Evolutionary conservation across 2,113 vertebrate species (phyloP).

Genomic region (Ceuthmochares aereus): DNA sequence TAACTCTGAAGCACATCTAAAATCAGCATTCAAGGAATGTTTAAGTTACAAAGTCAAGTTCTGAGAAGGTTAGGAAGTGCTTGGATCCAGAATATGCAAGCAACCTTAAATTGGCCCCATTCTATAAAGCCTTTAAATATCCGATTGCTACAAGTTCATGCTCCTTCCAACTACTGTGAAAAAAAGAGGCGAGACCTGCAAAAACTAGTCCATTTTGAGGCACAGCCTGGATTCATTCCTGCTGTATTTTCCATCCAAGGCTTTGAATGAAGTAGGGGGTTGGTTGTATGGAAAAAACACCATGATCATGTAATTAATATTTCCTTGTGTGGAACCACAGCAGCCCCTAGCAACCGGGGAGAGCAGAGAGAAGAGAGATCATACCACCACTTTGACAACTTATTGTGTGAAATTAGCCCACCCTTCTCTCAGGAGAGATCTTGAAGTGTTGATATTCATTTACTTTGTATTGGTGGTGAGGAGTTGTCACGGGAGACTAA

Average conservation of each 20-base stretch:
- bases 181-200: slow-evolving; percentile 35
- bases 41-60: slow-evolving; percentile 1
- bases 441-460: not conserved
- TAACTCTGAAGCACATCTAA: not conserved
- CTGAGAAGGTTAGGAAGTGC: slow-evolving; percentile 37
- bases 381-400: not conserved
- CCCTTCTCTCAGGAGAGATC: not conserved
- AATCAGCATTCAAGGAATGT: not conserved
- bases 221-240: slow-evolving; percentile 27
- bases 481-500: not conserved
- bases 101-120: slow-evolving; percentile 17
- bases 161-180: slow-evolving; percentile 57
- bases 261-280: not conserved
- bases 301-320: not conserved
- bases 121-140: slow-evolving; percentile 37
- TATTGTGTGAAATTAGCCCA: not conserved
- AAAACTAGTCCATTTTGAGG: not conserved
- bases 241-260: not conserved
- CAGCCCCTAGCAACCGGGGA: not conserved
- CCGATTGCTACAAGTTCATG: slow-evolving; percentile 55
- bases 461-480: not conserved
- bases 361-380: not conserved
- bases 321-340: not conserved
- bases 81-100: slow-evolving; percentile 27
- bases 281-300: slow-evolving; percentile 19